Percentiles rank a stretch among this genome's conserved stretches.
Evolutionary conservation across 2,888 invertebrate genomes (phyloP).

Genomic region (Lasioglossum leucozonium): DNA sequence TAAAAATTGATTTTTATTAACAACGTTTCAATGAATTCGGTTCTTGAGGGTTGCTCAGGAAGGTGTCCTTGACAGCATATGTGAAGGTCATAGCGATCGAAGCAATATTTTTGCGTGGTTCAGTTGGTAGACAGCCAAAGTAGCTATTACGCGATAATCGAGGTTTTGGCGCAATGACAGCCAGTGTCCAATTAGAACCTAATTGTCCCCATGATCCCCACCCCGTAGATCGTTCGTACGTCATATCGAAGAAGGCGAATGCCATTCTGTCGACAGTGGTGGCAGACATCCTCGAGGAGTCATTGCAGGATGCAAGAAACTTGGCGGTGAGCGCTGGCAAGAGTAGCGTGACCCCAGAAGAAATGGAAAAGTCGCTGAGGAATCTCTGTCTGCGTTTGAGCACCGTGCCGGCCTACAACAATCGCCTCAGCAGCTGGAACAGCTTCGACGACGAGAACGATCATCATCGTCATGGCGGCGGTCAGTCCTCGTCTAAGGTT

Average conservation of each 20-base stretch:
- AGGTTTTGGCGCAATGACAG: background rate
- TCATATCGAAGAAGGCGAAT: conserved; percentile 77
- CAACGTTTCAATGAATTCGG: background rate
- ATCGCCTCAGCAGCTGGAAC: conserved; percentile 12
- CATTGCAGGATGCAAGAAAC: conserved; percentile 79
- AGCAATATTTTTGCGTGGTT: too few species aligned
- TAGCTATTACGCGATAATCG: too few species aligned
- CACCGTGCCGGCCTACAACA: conserved; percentile 29
- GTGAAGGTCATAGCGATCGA: too few species aligned
- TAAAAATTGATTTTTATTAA: background rate
- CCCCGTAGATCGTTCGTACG: conserved; percentile 72
- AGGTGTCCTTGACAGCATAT: too few species aligned
- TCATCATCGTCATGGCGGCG: background rate
- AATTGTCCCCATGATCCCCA: background rate
- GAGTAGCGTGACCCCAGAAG: conserved; percentile 75
- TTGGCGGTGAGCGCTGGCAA: conserved; percentile 79
- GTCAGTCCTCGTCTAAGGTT: conserved; percentile 36
- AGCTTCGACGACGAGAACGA: background rate
- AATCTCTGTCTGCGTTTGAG: conserved; percentile 78
- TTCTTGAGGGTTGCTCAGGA: background rate
- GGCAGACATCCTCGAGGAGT: conserved; percentile 81
- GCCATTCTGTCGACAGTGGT: conserved; percentile 78
- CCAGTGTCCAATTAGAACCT: background rate
- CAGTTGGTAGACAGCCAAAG: background rate
- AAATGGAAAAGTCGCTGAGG: conserved; percentile 79